phyloP scores from a whole-genome alignment of 2,888 invertebrate genomes.

The Boloria selene region DNA sequence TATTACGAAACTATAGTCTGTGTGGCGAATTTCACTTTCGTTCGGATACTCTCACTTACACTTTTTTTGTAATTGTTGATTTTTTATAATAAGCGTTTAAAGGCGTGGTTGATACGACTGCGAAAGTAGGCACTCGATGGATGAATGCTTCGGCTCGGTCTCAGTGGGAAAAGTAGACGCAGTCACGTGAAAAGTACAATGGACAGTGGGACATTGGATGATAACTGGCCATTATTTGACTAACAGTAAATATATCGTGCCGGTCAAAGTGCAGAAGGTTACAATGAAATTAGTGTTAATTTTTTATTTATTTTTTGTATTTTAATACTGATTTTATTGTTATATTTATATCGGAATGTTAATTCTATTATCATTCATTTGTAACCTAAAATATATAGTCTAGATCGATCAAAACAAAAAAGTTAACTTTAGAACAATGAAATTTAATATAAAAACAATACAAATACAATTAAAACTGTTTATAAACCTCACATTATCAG shows the following conservation, averaged over 20 bases:
- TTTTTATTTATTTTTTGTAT: neutral
- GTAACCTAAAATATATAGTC: too few relatives aligned
- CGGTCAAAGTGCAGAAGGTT: slow-evolving; percentile 40
- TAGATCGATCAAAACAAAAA: too few relatives aligned
- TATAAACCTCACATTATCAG: too few relatives aligned
- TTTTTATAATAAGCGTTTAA: slow-evolving; percentile 33
- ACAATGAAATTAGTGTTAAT: slow-evolving; percentile 22
- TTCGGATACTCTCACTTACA: slow-evolving; percentile 39
- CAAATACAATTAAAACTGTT: too few relatives aligned
- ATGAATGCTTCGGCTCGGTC: slow-evolving; percentile 50
- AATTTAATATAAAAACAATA: too few relatives aligned
- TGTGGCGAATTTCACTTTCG: slow-evolving; percentile 32
- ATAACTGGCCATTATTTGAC: slow-evolving; percentile 38
- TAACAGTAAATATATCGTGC: slow-evolving; percentile 34
- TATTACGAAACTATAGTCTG: slow-evolving; percentile 17
- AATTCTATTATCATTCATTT: too few relatives aligned
- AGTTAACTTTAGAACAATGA: too few relatives aligned
- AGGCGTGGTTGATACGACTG: slow-evolving; percentile 49
- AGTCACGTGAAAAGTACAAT: slow-evolving; percentile 60
- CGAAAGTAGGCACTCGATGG: slow-evolving; percentile 65
- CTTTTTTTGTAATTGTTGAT: slow-evolving; percentile 42
- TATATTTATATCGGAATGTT: too few relatives aligned
- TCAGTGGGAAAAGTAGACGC: slow-evolving; percentile 53
- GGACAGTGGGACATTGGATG: slow-evolving; percentile 42
- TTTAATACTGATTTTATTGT: neutral